Conservation (phyloP, 2,113 vertebrate genomes). For the Salvelinus sp. region DNA sequence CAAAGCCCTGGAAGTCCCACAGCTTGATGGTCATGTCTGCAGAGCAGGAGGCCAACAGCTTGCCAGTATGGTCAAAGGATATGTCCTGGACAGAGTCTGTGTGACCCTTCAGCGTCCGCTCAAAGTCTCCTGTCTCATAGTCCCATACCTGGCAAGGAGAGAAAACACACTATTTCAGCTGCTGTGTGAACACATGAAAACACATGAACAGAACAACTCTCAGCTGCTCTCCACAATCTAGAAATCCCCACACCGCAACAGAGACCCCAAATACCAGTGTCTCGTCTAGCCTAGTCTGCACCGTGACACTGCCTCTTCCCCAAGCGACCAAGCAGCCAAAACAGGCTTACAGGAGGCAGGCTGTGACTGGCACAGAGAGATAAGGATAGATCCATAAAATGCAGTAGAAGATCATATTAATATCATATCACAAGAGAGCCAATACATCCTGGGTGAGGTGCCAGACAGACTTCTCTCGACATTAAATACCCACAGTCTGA, state of each 20-base stretch:
- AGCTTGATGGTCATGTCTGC: constrained; percentile 99
- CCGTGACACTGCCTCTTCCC: constrained; percentile 36
- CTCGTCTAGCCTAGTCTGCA: constrained; percentile 14
- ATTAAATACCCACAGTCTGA: neutral
- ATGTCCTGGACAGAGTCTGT: constrained; percentile 99
- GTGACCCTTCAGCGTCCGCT: constrained; percentile 97
- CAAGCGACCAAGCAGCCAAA: constrained; percentile 7
- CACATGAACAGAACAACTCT: neutral
- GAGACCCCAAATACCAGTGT: constrained; percentile 15
- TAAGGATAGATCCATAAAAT: neutral
- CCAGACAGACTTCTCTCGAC: neutral
- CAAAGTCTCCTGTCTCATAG: constrained; percentile 98
- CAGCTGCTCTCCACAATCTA: constrained; percentile 19
- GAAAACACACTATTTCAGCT: constrained; percentile 10
- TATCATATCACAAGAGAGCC: neutral
- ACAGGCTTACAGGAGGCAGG: constrained; percentile 33
- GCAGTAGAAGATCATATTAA: constrained; percentile 14
- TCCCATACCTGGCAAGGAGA: constrained; percentile 90
- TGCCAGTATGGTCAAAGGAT: constrained; percentile 97
- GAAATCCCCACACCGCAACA: constrained; percentile 19
- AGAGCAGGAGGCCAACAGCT: constrained; percentile 96
- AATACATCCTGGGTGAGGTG: neutral
- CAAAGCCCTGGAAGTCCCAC: constrained; percentile 99
- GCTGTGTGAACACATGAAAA: neutral
- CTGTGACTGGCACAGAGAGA: constrained; percentile 24